Evolutionary conservation across 2,888 invertebrate genomes (phyloP).

Genomic region (Cantharis flavilabris): DNA sequence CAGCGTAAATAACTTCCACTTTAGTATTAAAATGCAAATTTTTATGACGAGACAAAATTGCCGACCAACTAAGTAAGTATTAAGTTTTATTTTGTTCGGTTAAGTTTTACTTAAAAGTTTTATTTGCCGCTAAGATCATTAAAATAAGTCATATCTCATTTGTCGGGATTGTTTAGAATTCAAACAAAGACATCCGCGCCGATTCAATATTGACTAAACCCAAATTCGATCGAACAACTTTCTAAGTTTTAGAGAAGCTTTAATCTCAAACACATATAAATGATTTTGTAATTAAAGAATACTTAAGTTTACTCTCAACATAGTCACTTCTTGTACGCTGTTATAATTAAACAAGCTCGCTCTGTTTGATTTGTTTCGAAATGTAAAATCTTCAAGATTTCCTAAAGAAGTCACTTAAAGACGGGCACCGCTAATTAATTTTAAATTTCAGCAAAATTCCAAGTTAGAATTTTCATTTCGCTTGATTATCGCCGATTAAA

Average conservation of each 20-base stretch:
- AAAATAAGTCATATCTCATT: background rate
- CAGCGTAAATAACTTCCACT: background rate
- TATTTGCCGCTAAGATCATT: background rate
- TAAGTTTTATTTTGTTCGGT: background rate
- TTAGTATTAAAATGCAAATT: background rate
- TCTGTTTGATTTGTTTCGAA: background rate
- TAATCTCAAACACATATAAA: conserved; percentile 2
- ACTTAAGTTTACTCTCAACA: background rate
- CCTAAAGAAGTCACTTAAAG: background rate
- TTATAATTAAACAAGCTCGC: background rate
- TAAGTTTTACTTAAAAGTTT: background rate
- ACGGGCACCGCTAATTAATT: background rate
- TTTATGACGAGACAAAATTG: background rate
- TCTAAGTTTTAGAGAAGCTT: background rate
- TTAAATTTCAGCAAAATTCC: too few species aligned
- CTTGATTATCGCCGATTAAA: too few species aligned
- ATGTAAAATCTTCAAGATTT: background rate
- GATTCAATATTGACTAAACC: conserved; percentile 13
- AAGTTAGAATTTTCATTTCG: too few species aligned
- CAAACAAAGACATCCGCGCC: background rate
- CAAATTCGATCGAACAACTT: conserved; percentile 11
- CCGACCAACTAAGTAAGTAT: background rate
- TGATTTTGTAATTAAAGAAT: conserved; percentile 1
- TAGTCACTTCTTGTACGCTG: background rate
- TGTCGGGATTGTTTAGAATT: background rate